Conservation (phyloP, 2,888 invertebrate species). For the Aleiodes leptofemur region DNA sequence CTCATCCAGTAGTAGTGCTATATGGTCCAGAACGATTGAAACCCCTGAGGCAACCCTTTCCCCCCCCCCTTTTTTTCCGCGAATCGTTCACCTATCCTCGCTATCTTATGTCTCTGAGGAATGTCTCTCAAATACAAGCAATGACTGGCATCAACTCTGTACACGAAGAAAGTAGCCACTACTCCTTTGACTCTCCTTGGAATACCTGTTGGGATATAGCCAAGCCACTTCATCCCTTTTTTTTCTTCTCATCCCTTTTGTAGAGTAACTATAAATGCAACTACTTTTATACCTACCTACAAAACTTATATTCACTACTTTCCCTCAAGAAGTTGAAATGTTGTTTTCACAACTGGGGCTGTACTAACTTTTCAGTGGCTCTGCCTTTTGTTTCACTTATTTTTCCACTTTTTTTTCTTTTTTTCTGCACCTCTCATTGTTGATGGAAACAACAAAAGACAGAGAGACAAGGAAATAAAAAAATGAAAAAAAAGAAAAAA, state of each 20-base stretch:
- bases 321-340: conserved; percentile 25
- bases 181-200: not conserved
- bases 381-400: conserved; percentile 25
- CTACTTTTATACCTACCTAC: conserved; percentile 5
- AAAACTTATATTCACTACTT: conserved; percentile 5
- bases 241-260: too few species aligned
- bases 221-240: not conserved
- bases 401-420: too few species aligned
- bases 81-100: conserved; percentile 28
- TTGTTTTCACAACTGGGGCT: conserved; percentile 27
- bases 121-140: conserved; percentile 10
- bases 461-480: conserved; percentile 52
- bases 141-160: conserved; percentile 4
- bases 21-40: conserved; percentile 17
- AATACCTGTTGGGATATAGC: conserved; percentile 20
- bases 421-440: conserved; percentile 6
- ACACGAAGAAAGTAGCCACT: not conserved
- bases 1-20: conserved; percentile 8
- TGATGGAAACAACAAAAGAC: conserved; percentile 35
- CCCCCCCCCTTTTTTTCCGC: not conserved
- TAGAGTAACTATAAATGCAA: not conserved
- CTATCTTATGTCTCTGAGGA: conserved; percentile 20
- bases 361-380: conserved; percentile 25
- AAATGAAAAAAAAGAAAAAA: conserved; percentile 52
- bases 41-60: conserved; percentile 4